Evolutionary conservation across 2,888 invertebrate species (phyloP), one percentile per base, ranked within the genome.

Genomic region (Chloroclysta siterata): DNA sequence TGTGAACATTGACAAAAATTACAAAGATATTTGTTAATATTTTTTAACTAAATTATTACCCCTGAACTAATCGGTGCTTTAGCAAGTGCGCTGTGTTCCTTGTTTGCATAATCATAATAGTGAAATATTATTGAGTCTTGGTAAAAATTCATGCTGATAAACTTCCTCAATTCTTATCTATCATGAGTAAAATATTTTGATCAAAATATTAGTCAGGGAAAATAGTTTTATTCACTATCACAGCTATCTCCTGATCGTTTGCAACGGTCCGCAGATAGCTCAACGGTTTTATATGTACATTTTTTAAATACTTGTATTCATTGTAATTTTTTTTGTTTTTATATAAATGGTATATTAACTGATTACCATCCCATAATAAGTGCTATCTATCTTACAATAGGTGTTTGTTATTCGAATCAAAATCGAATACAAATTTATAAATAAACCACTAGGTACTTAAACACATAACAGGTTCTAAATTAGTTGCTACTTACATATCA

Each of bases 1-100:
- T 93, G 93, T 93, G 92, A 91, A 93, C 93, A 93, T 91, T 84
- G 81, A 80, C 85, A 89, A 91, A 87, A 84, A 82, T 86, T 87
- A 87, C 72, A 72, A 63, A 68, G 44, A 69, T 76, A 63, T 65
- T 63, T 65, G 62, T 70, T 69, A 72, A 65, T 61, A 56, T 59
- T 55, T 56, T 55, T 22, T 28, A 22, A 60, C 17, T 22, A 39
- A 58, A 54, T 54, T 54, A 15, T 46, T 33, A 46, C 51, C 55
- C 41, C 50, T 41, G 3, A 58, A 13, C 8, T 61, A 47, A 46
- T 46, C 7, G 17, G 53, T 60, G 65, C 53, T 57, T 42, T 50
- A 14, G 29, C 48, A 42, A 53, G 64, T 64, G 64, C 56, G 10
- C 50, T 54, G 42, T 54, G 41, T 22, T 53, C 17, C 22, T 29